Conservation (phyloP, 2,113 vertebrate species). For the Pseudorhombus dupliciocellatus region DNA sequence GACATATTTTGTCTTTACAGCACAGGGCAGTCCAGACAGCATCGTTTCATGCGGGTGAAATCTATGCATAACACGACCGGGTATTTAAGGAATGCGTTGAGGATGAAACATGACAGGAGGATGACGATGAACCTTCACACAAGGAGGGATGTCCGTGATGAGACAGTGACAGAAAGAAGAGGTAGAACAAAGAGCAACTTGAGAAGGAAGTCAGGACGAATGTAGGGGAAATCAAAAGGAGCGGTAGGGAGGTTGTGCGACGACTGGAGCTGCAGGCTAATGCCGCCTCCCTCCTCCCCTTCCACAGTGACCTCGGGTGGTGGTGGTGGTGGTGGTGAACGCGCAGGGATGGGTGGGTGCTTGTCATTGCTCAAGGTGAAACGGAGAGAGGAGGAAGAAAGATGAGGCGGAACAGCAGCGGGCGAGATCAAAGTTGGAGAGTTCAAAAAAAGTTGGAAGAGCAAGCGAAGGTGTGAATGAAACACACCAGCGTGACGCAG, state of each 20-base stretch:
- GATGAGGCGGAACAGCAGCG: slow-evolving; percentile 39
- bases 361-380: slow-evolving; percentile 61
- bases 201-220: slow-evolving; percentile 36
- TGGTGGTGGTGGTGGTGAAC: background rate
- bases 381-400: slow-evolving; percentile 37
- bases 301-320: slow-evolving; percentile 32
- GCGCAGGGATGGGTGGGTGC: background rate
- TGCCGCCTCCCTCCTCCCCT: slow-evolving; percentile 8
- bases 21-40: background rate
- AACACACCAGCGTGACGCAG: slow-evolving; percentile 46
- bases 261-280: slow-evolving; percentile 43
- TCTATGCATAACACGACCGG: background rate
- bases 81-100: slow-evolving; percentile 8
- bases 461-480: slow-evolving; percentile 61
- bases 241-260: slow-evolving; percentile 40
- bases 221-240: slow-evolving; percentile 57
- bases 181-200: slow-evolving; percentile 40
- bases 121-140: slow-evolving; percentile 13
- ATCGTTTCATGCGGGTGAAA: slow-evolving; percentile 2
- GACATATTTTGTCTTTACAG: background rate
- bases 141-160: slow-evolving; percentile 13
- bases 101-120: slow-evolving; percentile 12
- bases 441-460: slow-evolving; percentile 61
- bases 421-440: slow-evolving; percentile 59
- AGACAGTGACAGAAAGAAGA: slow-evolving; percentile 8